Evolutionary conservation across 2,888 invertebrate genomes (phyloP), one percentile per base, ranked within the genome.

Genomic region (Odontomyia ornata): DNA sequence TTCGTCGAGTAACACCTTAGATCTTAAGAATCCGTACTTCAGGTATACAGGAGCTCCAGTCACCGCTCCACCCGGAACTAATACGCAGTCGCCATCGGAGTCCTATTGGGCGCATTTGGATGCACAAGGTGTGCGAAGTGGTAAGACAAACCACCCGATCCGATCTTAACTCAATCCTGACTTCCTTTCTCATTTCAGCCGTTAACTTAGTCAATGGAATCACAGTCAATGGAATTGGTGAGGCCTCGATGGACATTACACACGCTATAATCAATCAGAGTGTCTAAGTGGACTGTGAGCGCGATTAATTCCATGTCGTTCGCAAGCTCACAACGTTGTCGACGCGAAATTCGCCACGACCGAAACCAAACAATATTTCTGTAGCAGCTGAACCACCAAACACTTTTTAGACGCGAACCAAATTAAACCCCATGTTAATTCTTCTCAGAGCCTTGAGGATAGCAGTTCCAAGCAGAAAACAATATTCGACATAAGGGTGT

Each of bases 11-110:
- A 99, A 99, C 86, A 96, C 95, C 18, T 89, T 99, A 83, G 99
- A 99, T 87, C 89, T 99, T 83, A 99, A 99, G 89, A 99, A 99
- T 88, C 98, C 99, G 0, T 98, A 97, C 90, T 99, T 99, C 87
- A 92, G 98, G 84, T 98, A 97, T 84, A 96, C 97, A 1, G 97
- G 97, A 23, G 95, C 95, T 28, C 95, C 97, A 0, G 95, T 95
- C 0, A 93, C 94, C 76, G 95, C 97, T 0, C 98, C 98, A 7
- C 98, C 98, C 0, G 97, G 98, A 13, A 93, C 94, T 69, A 95
- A 94, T 84, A 93, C 92, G 78, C 92, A 93, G 67, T 97, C 98
- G 1, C 98, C 99, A 0, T 97, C 96, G 83, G 98, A 99, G 87
- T 91, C 92, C 76, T 96, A 96, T 84, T 97, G 96, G 96, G 91